These are phyloP conservation scores for Telmatherina bonti DNA, from an alignment of 2,797 vertebrate species.

Conservation along the genomic window DNA sequence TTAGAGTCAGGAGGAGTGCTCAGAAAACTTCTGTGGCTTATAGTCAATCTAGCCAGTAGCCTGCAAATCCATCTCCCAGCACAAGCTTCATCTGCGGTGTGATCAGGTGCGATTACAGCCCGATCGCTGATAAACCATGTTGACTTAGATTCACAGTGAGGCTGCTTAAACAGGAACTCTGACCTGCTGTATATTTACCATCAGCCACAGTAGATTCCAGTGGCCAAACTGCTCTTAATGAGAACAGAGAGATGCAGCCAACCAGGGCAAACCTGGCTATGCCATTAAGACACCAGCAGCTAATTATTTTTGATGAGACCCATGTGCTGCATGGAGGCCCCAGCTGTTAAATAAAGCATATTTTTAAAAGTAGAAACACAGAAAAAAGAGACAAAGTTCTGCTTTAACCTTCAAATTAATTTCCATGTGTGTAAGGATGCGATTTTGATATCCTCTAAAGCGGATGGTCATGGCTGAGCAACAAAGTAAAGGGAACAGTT, in stretches of 20 bases:
- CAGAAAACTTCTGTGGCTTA: slow-evolving; percentile 50
- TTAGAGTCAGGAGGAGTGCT: slow-evolving; percentile 65
- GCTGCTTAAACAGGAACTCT: slow-evolving; percentile 3
- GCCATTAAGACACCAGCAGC: slow-evolving; percentile 34
- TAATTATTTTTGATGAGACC: slow-evolving; percentile 51
- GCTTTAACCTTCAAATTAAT: slow-evolving; percentile 13
- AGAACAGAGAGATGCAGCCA: slow-evolving; percentile 27
- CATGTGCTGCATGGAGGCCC: slow-evolving; percentile 14
- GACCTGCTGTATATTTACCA: slow-evolving; percentile 10
- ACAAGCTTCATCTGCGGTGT: slow-evolving; percentile 24
- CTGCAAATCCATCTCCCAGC: slow-evolving; percentile 33
- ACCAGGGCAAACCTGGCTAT: slow-evolving; percentile 26
- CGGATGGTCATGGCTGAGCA: slow-evolving; percentile 2
- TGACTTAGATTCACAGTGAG: slow-evolving; percentile 13
- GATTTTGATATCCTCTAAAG: slow-evolving; percentile 13
- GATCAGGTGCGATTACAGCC: slow-evolving; percentile 25
- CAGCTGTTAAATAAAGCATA: slow-evolving; percentile 20
- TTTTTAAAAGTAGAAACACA: slow-evolving; percentile 21
- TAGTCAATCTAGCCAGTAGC: slow-evolving; percentile 57
- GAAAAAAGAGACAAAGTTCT: slow-evolving; percentile 11
- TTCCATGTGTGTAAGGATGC: slow-evolving; percentile 6
- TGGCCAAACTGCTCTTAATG: slow-evolving; percentile 27
- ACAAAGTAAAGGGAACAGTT: slow-evolving; percentile 3
- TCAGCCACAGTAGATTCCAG: slow-evolving; percentile 14
- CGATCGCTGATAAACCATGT: slow-evolving; percentile 3